Evolutionary conservation across 2,888 invertebrate genomes (phyloP), one percentile per base, ranked within the genome.

Genomic region (Oscheius myriophilus): DNA sequence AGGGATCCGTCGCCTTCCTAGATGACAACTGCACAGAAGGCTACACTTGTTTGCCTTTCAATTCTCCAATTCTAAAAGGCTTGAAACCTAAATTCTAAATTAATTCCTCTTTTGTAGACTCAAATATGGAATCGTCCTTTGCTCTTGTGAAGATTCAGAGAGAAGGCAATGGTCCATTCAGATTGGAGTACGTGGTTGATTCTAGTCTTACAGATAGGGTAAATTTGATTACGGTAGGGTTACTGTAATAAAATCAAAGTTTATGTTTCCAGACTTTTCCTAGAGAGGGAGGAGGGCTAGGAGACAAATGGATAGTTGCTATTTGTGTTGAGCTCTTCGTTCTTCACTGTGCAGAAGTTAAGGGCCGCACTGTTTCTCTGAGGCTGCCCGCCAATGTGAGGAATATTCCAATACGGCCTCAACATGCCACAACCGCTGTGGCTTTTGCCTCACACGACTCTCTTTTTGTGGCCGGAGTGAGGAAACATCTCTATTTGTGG

Each of bases 401-500:
- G 21, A 83, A 83, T 64, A 81, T 82, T 52, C 83, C 83, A 16
- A 82, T 83, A 0, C 93, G 92, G 87, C 93, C 95, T 90, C 91
- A 94, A 82, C 91, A 92, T 76, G 93, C 94, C 0, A 95, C 81
- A 12, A 78, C 94, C 87, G 93, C 95, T 0, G 92, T 95, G 59
- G 93, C 94, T 90, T 91, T 97, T 75, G 95, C 95, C 80, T 93
- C 93, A 42, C 92, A 92, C 70, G 91, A 92, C 81, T 92, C 93
- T 83, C 96, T 94, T 85, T 94, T 95, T 0, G 93, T 97, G 0
- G 96, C 96, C 45, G 96, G 96, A 1, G 95, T 97, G 1, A 75
- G 94, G 79, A 96, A 96, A 87, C 95, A 92, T 87, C 90, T 97
- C 0, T 97, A 96, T 87, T 93, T 97, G 0, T 97, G 96, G 96